These are phyloP conservation scores for Oreochromis niloticus DNA, from an alignment of 2,113 vertebrate species.

Conservation along the genomic window DNA sequence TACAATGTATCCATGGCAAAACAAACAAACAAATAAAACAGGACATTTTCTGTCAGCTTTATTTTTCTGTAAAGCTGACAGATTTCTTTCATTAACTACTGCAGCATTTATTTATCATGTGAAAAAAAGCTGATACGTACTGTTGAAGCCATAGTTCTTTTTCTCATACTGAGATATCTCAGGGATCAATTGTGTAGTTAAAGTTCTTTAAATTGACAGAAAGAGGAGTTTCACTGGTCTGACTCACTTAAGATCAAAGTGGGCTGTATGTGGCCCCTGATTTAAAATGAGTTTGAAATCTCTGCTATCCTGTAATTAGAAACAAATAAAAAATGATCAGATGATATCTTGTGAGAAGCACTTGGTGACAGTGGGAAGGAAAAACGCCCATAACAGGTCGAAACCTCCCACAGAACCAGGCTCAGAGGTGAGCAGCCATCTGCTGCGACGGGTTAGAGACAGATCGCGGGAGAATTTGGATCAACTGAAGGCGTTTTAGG, in stretches of 20 bases:
- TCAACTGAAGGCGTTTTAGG: neutral
- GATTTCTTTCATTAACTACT: neutral
- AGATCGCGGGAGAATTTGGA: neutral
- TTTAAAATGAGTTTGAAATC: neutral
- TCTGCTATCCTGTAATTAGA: fast-evolving
- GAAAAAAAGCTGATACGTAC: neutral
- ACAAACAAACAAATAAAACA: neutral
- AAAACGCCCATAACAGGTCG: neutral
- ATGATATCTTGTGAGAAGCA: neutral
- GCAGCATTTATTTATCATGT: neutral
- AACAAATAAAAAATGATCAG: neutral
- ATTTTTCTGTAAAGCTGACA: neutral
- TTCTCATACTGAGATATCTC: neutral
- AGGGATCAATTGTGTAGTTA: fast-evolving
- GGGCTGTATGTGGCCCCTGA: neutral
- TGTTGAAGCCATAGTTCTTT: neutral
- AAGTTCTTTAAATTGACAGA: neutral
- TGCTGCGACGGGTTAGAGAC: fast-evolving
- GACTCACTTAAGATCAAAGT: neutral
- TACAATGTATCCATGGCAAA: fast-evolving
- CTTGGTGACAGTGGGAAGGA: neutral
- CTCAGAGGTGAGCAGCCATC: neutral
- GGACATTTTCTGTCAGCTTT: neutral
- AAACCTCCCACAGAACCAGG: neutral
- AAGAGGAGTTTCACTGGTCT: no score